Percentiles rank a stretch among this genome's conserved stretches.
Evolutionary conservation across 2,888 invertebrate species (phyloP).

Genomic region (Helleia helle): DNA sequence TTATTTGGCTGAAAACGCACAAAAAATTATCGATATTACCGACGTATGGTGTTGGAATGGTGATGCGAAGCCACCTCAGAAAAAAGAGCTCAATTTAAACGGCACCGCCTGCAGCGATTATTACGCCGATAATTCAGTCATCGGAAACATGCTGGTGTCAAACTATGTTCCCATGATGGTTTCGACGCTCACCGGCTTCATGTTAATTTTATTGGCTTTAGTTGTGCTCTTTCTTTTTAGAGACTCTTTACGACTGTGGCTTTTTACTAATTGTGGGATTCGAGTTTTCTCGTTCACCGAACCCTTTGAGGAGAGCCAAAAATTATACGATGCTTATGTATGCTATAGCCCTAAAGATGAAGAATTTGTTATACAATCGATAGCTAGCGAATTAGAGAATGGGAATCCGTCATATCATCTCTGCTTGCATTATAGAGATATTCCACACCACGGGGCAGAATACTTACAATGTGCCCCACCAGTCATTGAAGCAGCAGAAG

Average conservation of each 20-base stretch:
- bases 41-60: constrained; percentile 88
- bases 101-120: constrained; percentile 90
- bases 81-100: constrained; percentile 87
- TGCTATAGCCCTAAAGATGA: constrained; percentile 95
- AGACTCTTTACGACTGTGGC: constrained; percentile 89
- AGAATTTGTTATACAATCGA: constrained; percentile 88
- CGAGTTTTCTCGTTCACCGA: constrained; percentile 83
- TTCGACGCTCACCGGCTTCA: constrained; percentile 83
- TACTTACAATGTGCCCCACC: constrained; percentile 83
- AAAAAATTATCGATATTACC: constrained; percentile 84
- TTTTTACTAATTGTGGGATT: constrained; percentile 90
- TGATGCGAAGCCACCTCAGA: constrained; percentile 81
- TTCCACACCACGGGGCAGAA: constrained; percentile 81
- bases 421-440: constrained; percentile 91
- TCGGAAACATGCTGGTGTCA: constrained; percentile 86
- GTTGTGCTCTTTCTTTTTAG: constrained; percentile 89
- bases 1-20: constrained; percentile 87
- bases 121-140: constrained; percentile 87
- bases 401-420: constrained; percentile 85
- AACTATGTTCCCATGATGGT: constrained; percentile 90
- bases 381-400: constrained; percentile 89
- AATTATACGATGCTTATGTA: constrained; percentile 93
- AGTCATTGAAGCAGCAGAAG: constrained; percentile 89
- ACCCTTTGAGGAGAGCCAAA: constrained; percentile 85
- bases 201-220: constrained; percentile 83